Evolutionary conservation across 2,888 invertebrate genomes (phyloP).

Genomic region (Rotaria socialis): DNA sequence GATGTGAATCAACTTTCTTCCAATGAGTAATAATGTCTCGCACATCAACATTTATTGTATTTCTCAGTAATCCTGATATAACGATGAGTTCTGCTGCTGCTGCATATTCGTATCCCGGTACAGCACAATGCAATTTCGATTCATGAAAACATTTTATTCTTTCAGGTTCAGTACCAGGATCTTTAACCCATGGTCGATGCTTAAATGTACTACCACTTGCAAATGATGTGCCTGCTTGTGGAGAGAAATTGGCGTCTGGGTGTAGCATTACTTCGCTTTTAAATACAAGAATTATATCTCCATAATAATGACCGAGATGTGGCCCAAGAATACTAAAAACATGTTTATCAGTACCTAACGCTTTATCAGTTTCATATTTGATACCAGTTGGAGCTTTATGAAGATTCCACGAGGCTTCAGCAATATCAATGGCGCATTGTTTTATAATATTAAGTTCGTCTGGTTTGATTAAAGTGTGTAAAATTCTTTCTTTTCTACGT

Average conservation of each 20-base stretch:
- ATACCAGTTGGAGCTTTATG: not conserved
- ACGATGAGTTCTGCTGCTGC: not conserved
- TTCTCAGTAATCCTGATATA: not conserved
- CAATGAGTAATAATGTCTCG: not conserved
- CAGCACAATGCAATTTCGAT: conserved; percentile 6
- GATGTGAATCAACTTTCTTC: not conserved
- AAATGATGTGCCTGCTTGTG: conserved; percentile 12
- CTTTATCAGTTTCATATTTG: not conserved
- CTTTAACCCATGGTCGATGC: not conserved
- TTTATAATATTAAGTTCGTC: not conserved
- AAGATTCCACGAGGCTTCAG: not conserved
- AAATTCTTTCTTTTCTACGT: not conserved
- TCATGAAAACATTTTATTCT: not conserved
- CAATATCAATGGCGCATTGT: not conserved
- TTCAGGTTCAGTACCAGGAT: not conserved
- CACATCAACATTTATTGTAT: not conserved
- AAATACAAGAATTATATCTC: conserved; percentile 1
- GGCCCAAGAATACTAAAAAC: conserved; percentile 12
- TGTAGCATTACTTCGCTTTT: not conserved
- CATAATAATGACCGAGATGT: conserved; percentile 1
- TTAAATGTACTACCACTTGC: not conserved
- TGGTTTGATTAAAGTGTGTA: not conserved
- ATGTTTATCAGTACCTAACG: conserved; percentile 20
- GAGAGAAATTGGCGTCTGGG: conserved; percentile 3
- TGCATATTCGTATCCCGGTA: not conserved